phyloP scores from a whole-genome alignment of 2,888 invertebrate genomes.

The Petrophora chlorosata region DNA sequence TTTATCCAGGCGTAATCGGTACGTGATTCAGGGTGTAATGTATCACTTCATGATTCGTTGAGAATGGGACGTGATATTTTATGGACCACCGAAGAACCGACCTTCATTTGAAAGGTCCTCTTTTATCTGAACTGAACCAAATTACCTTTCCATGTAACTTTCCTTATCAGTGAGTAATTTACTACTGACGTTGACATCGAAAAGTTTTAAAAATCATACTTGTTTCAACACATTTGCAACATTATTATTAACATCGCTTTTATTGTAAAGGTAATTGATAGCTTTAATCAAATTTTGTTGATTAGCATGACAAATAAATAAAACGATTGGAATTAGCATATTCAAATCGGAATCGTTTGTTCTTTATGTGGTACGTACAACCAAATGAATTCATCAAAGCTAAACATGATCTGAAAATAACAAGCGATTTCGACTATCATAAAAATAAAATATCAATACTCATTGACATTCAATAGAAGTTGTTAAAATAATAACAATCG shows the following conservation, averaged over 20 bases:
- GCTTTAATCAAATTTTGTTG: slow-evolving; percentile 9
- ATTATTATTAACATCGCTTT: slow-evolving; percentile 9
- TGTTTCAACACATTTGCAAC: slow-evolving; percentile 1
- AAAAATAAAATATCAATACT: slow-evolving; percentile 16
- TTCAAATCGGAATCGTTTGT: slow-evolving; percentile 16
- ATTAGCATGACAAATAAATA: slow-evolving; percentile 15
- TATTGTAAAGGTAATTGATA: slow-evolving; percentile 12
- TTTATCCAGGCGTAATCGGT: slow-evolving; percentile 17
- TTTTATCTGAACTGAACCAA: slow-evolving; percentile 9
- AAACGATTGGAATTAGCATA: slow-evolving; percentile 14
- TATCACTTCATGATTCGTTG: slow-evolving; percentile 10
- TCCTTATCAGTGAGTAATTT: slow-evolving; percentile 13
- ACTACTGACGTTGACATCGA: slow-evolving; percentile 7
- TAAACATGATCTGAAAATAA: slow-evolving; percentile 7
- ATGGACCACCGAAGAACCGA: slow-evolving; percentile 4
- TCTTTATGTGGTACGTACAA: slow-evolving; percentile 4
- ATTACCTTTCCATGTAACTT: slow-evolving; percentile 10
- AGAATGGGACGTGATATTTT: slow-evolving; percentile 9
- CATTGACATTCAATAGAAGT: slow-evolving; percentile 14
- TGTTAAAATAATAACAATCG: slow-evolving; percentile 9
- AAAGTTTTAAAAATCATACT: slow-evolving; percentile 12
- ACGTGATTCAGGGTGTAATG: slow-evolving; percentile 9
- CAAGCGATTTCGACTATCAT: not conserved
- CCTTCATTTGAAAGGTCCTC: slow-evolving; percentile 5
- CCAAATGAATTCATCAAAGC: slow-evolving; percentile 15